Base-by-base conservation (phyloP, 2,888 invertebrate species). In the Bursaphelenchus okinawaensis region DNA sequence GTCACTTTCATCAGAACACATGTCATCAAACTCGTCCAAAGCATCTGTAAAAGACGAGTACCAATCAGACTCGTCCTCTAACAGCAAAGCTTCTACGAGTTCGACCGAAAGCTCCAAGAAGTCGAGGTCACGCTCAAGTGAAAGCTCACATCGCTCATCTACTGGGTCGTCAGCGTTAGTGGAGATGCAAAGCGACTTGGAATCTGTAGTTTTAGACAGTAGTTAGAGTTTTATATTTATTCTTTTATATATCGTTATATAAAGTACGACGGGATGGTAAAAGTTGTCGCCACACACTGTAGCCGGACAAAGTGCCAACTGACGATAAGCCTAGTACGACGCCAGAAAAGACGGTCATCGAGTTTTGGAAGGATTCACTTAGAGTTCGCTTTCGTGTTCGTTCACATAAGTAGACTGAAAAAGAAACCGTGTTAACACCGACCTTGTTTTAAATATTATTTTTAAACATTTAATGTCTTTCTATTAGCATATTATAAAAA, bases 351-450 rank as follows among this genome's bases (percentile, higher is more conserved):
- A 79, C 67, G 20, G 80, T 79, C 29, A 79, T 75, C 55, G 69
- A 68, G 67, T 73, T 72, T 28, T 80, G 74, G 58, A 79, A 74
- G 8, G 74, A 72, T 51, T 79, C 80, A 28, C 68, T 66, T 0
- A 79, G 67, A 4, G 78, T 77, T 29, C 78, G 67, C n/a, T 74
- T 68, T 4, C 77, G 69, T 3, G 80, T 80, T 20, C 80, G 55
- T 52, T 79, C 80, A 65, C 80, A 79, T 12, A 79, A 61, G 52
- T 73, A 79, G 27, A 73, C 80, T 79, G 64, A 67, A 77, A 75
- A n/a, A n/a, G n/a, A n/a, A n/a, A n/a, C n/a, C n/a, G 8, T 26
- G 16, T 22, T 7, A 40, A 62, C 62, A 26, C 12, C n/a, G 50
- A 40, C 20, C 7, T 8, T n/a, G n/a, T n/a, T n/a, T n/a, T n/a